Conservation (phyloP, 1,140 invertebrate genomes). For the Zaprionus vittiger region DNA sequence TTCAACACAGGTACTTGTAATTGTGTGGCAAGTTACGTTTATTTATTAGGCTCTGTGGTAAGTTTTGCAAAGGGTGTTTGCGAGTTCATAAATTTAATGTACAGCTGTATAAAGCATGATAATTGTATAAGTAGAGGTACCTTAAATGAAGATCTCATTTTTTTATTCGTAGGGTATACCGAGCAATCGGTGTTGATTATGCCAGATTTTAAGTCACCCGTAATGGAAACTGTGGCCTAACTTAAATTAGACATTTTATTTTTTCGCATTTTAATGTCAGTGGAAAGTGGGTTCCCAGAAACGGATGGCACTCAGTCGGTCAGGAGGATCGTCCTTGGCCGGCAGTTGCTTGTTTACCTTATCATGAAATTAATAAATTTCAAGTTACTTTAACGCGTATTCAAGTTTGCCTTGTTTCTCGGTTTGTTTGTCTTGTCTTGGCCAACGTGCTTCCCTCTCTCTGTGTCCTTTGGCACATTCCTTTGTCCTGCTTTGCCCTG, state of each 20-base stretch:
- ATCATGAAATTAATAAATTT: slow-evolving; percentile 81
- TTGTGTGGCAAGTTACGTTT: not conserved
- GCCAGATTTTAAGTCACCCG: not conserved
- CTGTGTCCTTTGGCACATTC: not conserved
- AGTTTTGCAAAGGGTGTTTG: not conserved
- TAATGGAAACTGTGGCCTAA: slow-evolving; percentile 62
- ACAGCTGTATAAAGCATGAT: not conserved
- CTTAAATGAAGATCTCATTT: not conserved
- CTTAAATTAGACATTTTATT: slow-evolving; percentile 74
- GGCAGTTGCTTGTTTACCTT: slow-evolving; percentile 70
- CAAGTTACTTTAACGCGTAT: slow-evolving; percentile 73
- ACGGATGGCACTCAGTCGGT: slow-evolving; percentile 19
- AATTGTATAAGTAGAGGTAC: not conserved
- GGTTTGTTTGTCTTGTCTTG: slow-evolving; percentile 59
- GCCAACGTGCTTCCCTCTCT: not conserved
- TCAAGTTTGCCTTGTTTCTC: slow-evolving; percentile 26
- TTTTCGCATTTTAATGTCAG: slow-evolving; percentile 42
- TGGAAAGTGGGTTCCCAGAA: not conserved
- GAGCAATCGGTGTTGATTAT: slow-evolving; percentile 8
- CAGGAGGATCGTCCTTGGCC: slow-evolving; percentile 12
- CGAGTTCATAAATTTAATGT: not conserved
- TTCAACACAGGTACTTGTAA: not conserved
- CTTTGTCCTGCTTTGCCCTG: not conserved
- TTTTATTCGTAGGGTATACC: not conserved
- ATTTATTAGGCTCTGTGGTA: not conserved